These are phyloP conservation scores for Sarcophaga carnaria DNA, from an alignment of 2,888 invertebrate species.

Conservation along the genomic window DNA sequence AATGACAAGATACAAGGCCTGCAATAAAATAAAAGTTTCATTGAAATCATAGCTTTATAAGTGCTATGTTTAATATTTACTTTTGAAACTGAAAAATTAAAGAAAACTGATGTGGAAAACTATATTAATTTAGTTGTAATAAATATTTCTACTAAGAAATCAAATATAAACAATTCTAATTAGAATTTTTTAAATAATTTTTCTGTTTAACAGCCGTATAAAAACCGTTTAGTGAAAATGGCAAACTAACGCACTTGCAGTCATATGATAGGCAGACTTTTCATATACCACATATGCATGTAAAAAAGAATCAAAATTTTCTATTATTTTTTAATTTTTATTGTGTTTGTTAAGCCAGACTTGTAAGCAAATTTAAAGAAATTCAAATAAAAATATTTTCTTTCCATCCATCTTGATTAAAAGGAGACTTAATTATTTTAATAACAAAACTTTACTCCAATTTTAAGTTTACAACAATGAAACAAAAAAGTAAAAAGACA, in stretches of 20 bases:
- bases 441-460: slow-evolving; percentile 10
- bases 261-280: neutral
- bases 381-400: slow-evolving; percentile 19
- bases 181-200: neutral
- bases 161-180: too few relatives aligned
- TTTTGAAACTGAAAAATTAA: too few relatives aligned
- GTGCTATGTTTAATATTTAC: too few relatives aligned
- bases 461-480: slow-evolving; percentile 11
- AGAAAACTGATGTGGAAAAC: neutral
- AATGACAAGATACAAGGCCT: too few relatives aligned
- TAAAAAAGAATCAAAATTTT: neutral
- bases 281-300: neutral
- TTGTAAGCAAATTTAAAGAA: neutral
- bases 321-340: too few relatives aligned
- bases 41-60: too few relatives aligned
- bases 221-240: slow-evolving; percentile 40
- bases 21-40: too few relatives aligned
- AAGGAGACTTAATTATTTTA: neutral
- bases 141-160: neutral
- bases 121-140: neutral
- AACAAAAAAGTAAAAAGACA: slow-evolving; percentile 24
- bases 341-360: neutral
- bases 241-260: neutral
- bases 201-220: slow-evolving; percentile 46
- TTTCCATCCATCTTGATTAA: slow-evolving; percentile 10